Base-by-base conservation (phyloP, 2,888 invertebrate species). In the Gastrophysa polygoni region DNA sequence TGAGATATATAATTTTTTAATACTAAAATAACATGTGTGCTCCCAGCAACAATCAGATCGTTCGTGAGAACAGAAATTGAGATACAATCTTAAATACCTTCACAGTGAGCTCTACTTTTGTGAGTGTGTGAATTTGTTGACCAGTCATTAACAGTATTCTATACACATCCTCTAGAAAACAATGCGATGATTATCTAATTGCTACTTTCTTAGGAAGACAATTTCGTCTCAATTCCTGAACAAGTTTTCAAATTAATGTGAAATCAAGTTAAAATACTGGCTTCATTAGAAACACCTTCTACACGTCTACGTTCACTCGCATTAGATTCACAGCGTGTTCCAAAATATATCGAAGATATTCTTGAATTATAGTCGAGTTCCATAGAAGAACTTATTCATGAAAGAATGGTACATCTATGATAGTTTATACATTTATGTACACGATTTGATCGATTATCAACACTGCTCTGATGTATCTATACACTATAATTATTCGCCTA, bases 51-150 rank as follows among this genome's bases (percentile, higher is more conserved):
- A 60, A 60, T 60, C 54, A 55, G 55, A 48, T 44, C 49, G 54
- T 60, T 38, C 59, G 59, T 60, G 59, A 60, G 59, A 60, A 60
- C 59, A 48, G 59, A 55, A 60, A 54, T 28, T 11, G 24, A 60
- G 59, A 60, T 60, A 48, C 20, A 47, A 60, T 60, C 59, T 60
- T 28, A 28, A 55, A 48, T 48, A 60, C 59, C 38, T 60, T 48
- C 59, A 60, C 47, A 43, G 59, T 60, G 54, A 54, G 48, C 54
- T 60, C 48, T 54, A 48, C 54, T 60, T 49, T 60, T 28, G 34
- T 54, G 34, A 60, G 55, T 55, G 47, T 47, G 59, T 55, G 59
- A 55, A 60, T 60, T 43, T 55, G 34, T 60, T 60, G 59, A 60
- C 59, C 59, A 60, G 59, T 55, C 55, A 55, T 48, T 28, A 55